A percentile compares a stretch with the other conserved stretches of the same genome.
These are phyloP conservation scores for Chromoteleia sp. DNA, from an alignment of 2,888 invertebrate genomes.

Conservation along the genomic window DNA sequence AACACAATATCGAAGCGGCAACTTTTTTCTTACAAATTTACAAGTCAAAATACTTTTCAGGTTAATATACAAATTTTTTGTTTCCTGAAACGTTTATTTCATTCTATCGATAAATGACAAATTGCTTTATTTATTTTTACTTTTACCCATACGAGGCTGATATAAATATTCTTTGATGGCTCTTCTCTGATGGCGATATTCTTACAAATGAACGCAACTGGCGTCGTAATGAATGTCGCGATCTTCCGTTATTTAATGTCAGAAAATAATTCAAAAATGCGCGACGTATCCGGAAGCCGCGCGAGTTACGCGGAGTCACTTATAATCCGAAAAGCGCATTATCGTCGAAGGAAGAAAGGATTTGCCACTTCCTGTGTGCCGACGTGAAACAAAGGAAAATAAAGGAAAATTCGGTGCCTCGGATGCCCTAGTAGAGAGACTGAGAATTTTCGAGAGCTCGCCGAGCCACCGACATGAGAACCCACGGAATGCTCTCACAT, in stretches of 20 bases:
- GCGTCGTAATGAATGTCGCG: slow-evolving; percentile 56
- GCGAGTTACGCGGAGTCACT: slow-evolving; percentile 69
- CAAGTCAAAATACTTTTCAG: too few relatives aligned
- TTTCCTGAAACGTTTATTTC: too few relatives aligned
- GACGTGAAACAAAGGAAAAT: slow-evolving; percentile 72
- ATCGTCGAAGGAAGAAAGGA: slow-evolving; percentile 72
- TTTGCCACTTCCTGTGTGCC: slow-evolving; percentile 72
- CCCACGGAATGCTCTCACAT: slow-evolving; percentile 83
- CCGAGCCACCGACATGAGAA: slow-evolving; percentile 79
- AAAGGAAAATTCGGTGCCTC: slow-evolving; percentile 71
- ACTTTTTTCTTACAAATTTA: too few relatives aligned
- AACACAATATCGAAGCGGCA: too few relatives aligned
- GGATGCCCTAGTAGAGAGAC: slow-evolving; percentile 68
- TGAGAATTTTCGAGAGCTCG: slow-evolving; percentile 77
- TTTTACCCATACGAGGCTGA: too few relatives aligned
- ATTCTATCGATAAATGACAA: too few relatives aligned
- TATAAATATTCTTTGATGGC: slow-evolving; percentile 7
- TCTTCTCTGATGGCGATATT: not conserved
- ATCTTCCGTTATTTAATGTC: slow-evolving; percentile 47
- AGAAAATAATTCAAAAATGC: slow-evolving; percentile 67
- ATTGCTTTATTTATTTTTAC: too few relatives aligned
- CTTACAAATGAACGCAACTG: slow-evolving; percentile 27
- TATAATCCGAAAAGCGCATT: slow-evolving; percentile 73
- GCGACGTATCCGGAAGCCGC: slow-evolving; percentile 62
- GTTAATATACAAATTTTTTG: too few relatives aligned